These are phyloP conservation scores for Synergus japonicus DNA, from an alignment of 2,888 invertebrate genomes.

Conservation along the genomic window DNA sequence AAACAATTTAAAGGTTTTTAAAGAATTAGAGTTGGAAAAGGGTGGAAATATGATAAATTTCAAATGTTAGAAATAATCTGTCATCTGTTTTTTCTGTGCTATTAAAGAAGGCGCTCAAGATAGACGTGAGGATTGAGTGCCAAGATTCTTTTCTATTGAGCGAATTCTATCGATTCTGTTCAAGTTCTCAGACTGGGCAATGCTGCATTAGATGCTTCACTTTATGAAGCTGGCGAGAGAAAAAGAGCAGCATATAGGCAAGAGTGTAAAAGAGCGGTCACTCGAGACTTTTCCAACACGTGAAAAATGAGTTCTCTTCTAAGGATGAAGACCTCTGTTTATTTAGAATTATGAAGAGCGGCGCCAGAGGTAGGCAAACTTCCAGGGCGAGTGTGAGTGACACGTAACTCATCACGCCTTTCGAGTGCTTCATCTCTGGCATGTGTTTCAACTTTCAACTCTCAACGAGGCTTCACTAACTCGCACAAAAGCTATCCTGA, in stretches of 20 bases:
- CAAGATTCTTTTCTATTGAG: slow-evolving; percentile 26
- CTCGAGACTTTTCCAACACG: slow-evolving; percentile 28
- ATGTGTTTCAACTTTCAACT: slow-evolving; percentile 30
- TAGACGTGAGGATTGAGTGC: background rate
- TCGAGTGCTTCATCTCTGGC: background rate
- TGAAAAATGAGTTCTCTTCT: slow-evolving; percentile 18
- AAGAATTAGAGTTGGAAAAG: too few relatives aligned
- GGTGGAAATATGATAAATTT: too few relatives aligned
- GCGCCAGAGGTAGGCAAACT: slow-evolving; percentile 8
- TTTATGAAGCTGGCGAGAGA: slow-evolving; percentile 9
- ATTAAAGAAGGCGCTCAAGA: background rate
- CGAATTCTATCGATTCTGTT: slow-evolving; percentile 32
- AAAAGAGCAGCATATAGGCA: slow-evolving; percentile 11
- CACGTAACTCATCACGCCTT: background rate
- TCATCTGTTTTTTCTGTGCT: background rate
- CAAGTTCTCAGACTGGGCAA: background rate
- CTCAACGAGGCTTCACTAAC: background rate
- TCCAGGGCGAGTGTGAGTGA: slow-evolving; percentile 4
- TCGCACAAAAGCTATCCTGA: background rate
- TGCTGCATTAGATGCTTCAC: background rate
- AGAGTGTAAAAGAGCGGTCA: slow-evolving; percentile 2
- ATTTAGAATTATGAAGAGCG: slow-evolving; percentile 18
- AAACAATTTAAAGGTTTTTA: too few relatives aligned
- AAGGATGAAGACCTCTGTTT: slow-evolving; percentile 14
- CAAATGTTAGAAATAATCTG: too few relatives aligned